Conservation (phyloP, 2,888 invertebrate genomes). For the Tridacna crocea region DNA sequence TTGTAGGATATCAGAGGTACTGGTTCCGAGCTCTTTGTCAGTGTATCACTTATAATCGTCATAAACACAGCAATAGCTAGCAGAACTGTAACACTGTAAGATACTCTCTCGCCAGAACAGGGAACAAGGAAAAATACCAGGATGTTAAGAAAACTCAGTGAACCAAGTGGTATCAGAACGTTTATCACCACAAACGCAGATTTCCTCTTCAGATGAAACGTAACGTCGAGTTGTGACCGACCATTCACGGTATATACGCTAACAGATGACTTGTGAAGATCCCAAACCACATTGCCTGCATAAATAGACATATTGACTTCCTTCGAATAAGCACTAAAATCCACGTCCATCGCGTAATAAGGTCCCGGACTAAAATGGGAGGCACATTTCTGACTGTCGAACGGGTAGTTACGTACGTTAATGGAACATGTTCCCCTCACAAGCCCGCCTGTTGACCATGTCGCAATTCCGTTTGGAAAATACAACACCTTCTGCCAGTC, state of each 20-base stretch:
- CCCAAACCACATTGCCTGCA: slow-evolving; percentile 12
- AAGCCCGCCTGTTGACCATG: slow-evolving; percentile 46
- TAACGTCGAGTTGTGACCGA: slow-evolving; percentile 7
- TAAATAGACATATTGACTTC: slow-evolving; percentile 23
- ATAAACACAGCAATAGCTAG: slow-evolving; percentile 58
- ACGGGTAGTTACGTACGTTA: slow-evolving; percentile 56
- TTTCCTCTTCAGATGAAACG: slow-evolving; percentile 16
- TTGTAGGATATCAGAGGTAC: slow-evolving; percentile 51
- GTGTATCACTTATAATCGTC: slow-evolving; percentile 56
- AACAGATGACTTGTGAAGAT: background rate
- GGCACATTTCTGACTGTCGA: slow-evolving; percentile 54
- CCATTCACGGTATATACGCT: background rate
- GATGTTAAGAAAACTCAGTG: slow-evolving; percentile 54
- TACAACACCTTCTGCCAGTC: slow-evolving; percentile 50
- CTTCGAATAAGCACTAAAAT: background rate
- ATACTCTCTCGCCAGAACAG: slow-evolving; percentile 59
- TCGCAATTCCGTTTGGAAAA: slow-evolving; percentile 37
- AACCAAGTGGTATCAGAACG: slow-evolving; percentile 55
- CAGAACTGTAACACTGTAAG: slow-evolving; percentile 56
- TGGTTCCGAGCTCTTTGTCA: slow-evolving; percentile 55
- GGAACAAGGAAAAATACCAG: slow-evolving; percentile 56
- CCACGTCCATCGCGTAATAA: slow-evolving; percentile 41
- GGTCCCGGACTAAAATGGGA: slow-evolving; percentile 47
- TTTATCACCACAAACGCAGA: slow-evolving; percentile 45
- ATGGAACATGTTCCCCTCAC: slow-evolving; percentile 53